Base-by-base conservation (phyloP, 2,888 invertebrate species). In the Dryocosmus kuriphilus region DNA sequence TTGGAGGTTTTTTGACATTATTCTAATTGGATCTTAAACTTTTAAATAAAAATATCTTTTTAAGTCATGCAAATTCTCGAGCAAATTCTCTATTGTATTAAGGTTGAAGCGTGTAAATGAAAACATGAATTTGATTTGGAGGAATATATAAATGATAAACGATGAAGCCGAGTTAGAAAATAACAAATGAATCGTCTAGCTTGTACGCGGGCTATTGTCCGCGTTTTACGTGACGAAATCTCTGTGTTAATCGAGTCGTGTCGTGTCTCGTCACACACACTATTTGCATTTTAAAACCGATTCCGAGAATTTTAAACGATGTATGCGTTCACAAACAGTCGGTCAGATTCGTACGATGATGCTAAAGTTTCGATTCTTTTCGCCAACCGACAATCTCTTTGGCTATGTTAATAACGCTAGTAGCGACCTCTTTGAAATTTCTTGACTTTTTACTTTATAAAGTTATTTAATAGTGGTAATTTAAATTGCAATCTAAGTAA, bases 231-330 rank as follows among this genome's bases (percentile, higher is more conserved):
- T 88, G 89, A 89, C 86, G 85, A 86, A 87, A 87, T 87, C 81
- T 81, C 80, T 81, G 77, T 81, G 77, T 76, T 80, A 76, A 77
- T 75, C 27, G 16, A 38, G 75, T 77, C 67, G 74, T 79, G 75
- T 77, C 67, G 74, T 79, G 82, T 80, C 84, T 81, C 86, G 83
- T 81, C 79, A 80, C 79, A 83, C 82, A 87, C 88, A 87, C 86
- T 83, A 87, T 87, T 86, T 86, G 89, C 88, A 89, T 89, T 87
- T 86, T 85, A 89, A 89, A 84, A 86, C 84, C 83, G 82, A 85
- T 89, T 89, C 87, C 84, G 80, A 83, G 87, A 88, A 88, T 82
- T 83, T 83, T 80, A 75, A 82, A 82, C 81, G 80, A 80, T 65
- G 30, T 41, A 60, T 71, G 61, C 55, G 78, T 73, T 46, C 71